Percentiles rank a stretch among this genome's conserved stretches.
Conservation (phyloP, 2,888 invertebrate species). For the Andrena marginata region DNA sequence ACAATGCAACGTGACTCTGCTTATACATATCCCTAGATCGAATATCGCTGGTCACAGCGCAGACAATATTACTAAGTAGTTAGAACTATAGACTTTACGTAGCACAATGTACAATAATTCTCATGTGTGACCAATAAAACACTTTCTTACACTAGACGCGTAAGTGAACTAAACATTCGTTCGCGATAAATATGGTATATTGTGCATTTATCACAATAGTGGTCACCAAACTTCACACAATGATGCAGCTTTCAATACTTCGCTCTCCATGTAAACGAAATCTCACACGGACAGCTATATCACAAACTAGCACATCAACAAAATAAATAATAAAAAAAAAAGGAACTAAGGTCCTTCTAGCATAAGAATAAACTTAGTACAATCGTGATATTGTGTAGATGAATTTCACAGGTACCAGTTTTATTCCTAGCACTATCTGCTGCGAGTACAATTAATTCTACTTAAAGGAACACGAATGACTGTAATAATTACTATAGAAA, state of each 20-base stretch:
- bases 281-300: slow-evolving; percentile 6
- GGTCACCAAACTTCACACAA: neutral
- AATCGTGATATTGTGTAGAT: slow-evolving; percentile 31
- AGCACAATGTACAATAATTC: slow-evolving; percentile 71
- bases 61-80: slow-evolving; percentile 47
- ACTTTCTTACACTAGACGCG: slow-evolving; percentile 19
- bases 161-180: slow-evolving; percentile 30
- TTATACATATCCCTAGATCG: slow-evolving; percentile 2
- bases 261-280: slow-evolving; percentile 1
- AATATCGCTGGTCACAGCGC: slow-evolving; percentile 3
- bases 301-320: neutral
- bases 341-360: neutral
- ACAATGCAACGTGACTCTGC: slow-evolving; percentile 61
- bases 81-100: slow-evolving; percentile 66
- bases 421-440: slow-evolving; percentile 12
- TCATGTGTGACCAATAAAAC: slow-evolving; percentile 36
- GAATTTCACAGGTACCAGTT: slow-evolving; percentile 45
- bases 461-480: slow-evolving; percentile 6
- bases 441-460: slow-evolving; percentile 10
- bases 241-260: slow-evolving; percentile 1
- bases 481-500: slow-evolving; percentile 25
- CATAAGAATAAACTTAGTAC: slow-evolving; percentile 10
- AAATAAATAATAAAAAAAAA: neutral
- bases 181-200: slow-evolving; percentile 16
- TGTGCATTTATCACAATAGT: slow-evolving; percentile 41